A percentile compares a stretch with the other conserved stretches of the same genome.
These are phyloP conservation scores for Electrona antarctica DNA, from an alignment of 2,113 vertebrate genomes.

Conservation along the genomic window DNA sequence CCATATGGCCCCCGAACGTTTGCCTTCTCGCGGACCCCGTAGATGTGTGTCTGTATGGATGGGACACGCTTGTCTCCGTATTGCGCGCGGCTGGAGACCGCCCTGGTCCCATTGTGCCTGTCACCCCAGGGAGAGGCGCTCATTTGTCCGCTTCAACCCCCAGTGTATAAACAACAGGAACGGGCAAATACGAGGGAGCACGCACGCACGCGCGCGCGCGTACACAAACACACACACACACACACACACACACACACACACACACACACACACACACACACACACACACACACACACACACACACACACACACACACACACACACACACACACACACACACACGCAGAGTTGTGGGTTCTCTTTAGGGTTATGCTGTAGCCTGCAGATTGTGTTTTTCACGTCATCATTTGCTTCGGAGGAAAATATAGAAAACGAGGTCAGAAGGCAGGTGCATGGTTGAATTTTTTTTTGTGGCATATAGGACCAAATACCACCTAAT, in stretches of 20 bases:
- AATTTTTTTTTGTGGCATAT: too few relatives aligned
- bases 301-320: slow-evolving; percentile 4
- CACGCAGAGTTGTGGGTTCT: too few relatives aligned
- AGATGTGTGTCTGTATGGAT: background rate
- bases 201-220: slow-evolving; percentile 7
- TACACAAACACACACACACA: background rate
- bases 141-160: slow-evolving; percentile 94
- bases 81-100: slow-evolving; percentile 88
- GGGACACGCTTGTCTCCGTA: slow-evolving; percentile 86
- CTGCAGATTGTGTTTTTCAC: slow-evolving; percentile 87
- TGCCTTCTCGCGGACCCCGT: slow-evolving; percentile 70
- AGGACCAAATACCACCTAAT: too few relatives aligned
- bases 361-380: background rate
- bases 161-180: slow-evolving; percentile 82
- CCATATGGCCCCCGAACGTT: slow-evolving; percentile 95
- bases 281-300: background rate
- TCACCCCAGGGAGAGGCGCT: slow-evolving; percentile 88
- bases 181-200: slow-evolving; percentile 82
- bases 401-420: slow-evolving; percentile 50
- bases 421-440: background rate
- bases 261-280: background rate
- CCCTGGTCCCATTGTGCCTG: slow-evolving; percentile 89
- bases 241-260: background rate
- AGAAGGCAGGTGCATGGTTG: too few relatives aligned
- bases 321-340: background rate